Percentiles rank a stretch among this genome's conserved stretches.
These are phyloP conservation scores for Aegotheles bennettii DNA, from an alignment of 2,113 vertebrate species.

Conservation along the genomic window DNA sequence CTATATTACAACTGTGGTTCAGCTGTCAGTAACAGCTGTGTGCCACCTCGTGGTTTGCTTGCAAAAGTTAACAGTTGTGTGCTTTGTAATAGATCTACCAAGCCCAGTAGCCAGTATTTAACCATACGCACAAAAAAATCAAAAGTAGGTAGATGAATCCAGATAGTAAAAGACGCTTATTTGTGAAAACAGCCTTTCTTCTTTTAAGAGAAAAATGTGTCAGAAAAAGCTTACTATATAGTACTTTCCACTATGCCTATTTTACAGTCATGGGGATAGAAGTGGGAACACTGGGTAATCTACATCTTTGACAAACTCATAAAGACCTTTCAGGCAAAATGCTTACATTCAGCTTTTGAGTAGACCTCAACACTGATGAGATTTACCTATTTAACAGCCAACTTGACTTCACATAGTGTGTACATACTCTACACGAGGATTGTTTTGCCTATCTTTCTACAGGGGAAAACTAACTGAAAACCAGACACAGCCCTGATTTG, in stretches of 20 bases:
- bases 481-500: conserved; percentile 46
- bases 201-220: background rate
- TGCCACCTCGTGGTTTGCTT: conserved; percentile 12
- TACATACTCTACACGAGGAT: background rate
- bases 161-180: background rate
- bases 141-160: background rate
- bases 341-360: background rate
- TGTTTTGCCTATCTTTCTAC: background rate
- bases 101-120: background rate
- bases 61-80: background rate
- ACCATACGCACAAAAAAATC: background rate
- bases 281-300: background rate
- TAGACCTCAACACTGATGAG: background rate
- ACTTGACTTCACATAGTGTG: background rate
- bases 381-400: conserved; percentile 10
- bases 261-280: background rate
- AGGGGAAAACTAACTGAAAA: background rate
- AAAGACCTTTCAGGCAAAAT: background rate
- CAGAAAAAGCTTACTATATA: background rate
- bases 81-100: background rate
- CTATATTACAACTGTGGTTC: background rate
- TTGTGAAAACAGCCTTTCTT: background rate
- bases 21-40: background rate
- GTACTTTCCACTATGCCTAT: background rate
- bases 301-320: background rate